Evolutionary conservation across 2,797 vertebrate genomes (phyloP).

Genomic region (Corythornis leucogaster): DNA sequence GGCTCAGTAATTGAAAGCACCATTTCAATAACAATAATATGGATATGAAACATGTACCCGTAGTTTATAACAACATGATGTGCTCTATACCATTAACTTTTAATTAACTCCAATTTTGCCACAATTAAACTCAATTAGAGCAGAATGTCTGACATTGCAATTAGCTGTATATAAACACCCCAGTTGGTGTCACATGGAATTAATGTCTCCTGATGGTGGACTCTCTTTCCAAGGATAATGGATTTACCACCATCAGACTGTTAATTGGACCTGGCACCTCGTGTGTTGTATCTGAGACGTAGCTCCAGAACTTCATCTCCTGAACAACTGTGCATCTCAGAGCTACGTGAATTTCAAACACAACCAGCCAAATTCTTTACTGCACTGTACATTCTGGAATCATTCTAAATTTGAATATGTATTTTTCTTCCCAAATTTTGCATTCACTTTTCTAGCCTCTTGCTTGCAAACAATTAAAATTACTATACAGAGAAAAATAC

Average conservation of each 20-base stretch:
- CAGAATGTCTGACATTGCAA: conserved; percentile 85
- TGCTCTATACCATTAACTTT: conserved; percentile 83
- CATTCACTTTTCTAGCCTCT: background rate
- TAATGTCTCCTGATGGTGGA: conserved; percentile 62
- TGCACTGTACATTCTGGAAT: background rate
- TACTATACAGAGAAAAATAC: background rate
- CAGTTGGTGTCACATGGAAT: conserved; percentile 71
- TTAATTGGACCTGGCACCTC: conserved; percentile 63
- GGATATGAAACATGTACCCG: conserved; percentile 47
- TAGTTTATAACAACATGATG: conserved; percentile 54
- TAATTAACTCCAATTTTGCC: conserved; percentile 88
- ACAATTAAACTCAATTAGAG: conserved; percentile 87
- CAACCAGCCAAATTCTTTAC: background rate
- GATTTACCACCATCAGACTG: conserved; percentile 31
- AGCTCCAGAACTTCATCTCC: conserved; percentile 9
- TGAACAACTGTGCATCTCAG: background rate
- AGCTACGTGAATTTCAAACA: background rate
- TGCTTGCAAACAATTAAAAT: background rate
- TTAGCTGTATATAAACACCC: conserved; percentile 75
- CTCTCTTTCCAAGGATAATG: conserved; percentile 63
- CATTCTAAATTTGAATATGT: background rate
- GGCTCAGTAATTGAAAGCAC: conserved; percentile 51
- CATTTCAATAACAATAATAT: conserved; percentile 44
- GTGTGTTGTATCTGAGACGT: background rate
- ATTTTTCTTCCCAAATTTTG: background rate